Base-by-base conservation (phyloP, 2,113 vertebrate genomes). In the Cryptoleucopteryx plumbea region DNA sequence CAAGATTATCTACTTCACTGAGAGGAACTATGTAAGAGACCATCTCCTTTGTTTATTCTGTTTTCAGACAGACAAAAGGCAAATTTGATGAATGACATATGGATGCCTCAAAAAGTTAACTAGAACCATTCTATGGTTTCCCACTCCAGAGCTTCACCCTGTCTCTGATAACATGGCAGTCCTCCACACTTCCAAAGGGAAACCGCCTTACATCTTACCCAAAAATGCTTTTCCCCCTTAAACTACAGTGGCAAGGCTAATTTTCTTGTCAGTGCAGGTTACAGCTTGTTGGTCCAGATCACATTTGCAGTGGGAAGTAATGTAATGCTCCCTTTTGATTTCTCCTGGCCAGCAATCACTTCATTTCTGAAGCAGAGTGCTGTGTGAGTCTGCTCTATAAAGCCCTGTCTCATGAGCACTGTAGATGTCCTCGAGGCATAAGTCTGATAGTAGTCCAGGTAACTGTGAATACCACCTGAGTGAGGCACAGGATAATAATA, bases 241-340 rank as follows among this genome's bases (percentile, higher is more conserved):
- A 95, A 95, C 89, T 45, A 89, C 32, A 88, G 48, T 58, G 42
- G 18, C n/a, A 82, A 77, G 42, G 50, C 55, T 85, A 59, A 93
- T 96, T 94, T 97, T 89, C 82, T 71, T 81, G 88, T 82, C 79
- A 81, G 62, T 47, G 53, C n/a, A 88, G 65, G 87, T 82, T 90
- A 85, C 45, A 88, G 93, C 86, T 93, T 94, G 75, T 90, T 92
- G 94, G 90, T 96, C 79, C 73, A 67, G 85, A 90, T 90, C 90
- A 78, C 59, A 63, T 95, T 86, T 96, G 75, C 82, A 86, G 82
- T 61, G 79, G 75, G 75, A 94, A 93, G 89, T 92, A 95, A 93
- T 81, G 65, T 77, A 96, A 91, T 91, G 85, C 82, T 95, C 82
- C 88, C 82, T 96, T 96, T 96, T 86, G 79, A 92, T 90, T 95